Percentiles rank a stretch among this genome's conserved stretches.
These are phyloP conservation scores for Trichonephila clavata DNA, from an alignment of 1,140 invertebrate genomes.

Conservation along the genomic window DNA sequence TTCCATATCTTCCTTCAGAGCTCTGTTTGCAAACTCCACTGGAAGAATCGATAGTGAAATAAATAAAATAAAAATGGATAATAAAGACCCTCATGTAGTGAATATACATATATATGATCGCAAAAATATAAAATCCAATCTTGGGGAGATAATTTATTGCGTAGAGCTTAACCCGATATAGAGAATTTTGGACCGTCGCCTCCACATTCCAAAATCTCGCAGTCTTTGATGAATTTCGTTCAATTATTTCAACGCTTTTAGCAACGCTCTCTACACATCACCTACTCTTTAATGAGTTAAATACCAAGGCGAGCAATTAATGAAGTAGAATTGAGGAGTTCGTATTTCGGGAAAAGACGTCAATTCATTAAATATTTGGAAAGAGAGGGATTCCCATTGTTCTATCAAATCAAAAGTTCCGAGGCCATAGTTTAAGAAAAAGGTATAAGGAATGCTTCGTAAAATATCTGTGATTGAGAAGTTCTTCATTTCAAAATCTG, in stretches of 20 bases:
- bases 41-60: constrained; percentile 41
- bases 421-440: too few relatives aligned
- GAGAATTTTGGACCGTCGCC: background rate
- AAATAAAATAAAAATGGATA: background rate
- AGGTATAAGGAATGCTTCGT: too few relatives aligned
- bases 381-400: background rate
- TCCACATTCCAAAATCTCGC: background rate
- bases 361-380: background rate
- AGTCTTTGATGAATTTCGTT: constrained; percentile 33
- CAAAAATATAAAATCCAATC: background rate
- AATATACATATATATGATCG: too few relatives aligned
- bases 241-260: constrained; percentile 37
- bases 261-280: background rate
- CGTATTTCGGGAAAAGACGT: background rate
- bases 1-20: background rate
- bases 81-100: background rate
- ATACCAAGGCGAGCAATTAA: background rate
- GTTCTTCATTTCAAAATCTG: too few relatives aligned
- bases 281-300: background rate
- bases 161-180: background rate
- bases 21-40: constrained; percentile 68
- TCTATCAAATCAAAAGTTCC: too few relatives aligned
- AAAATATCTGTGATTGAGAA: too few relatives aligned
- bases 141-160: constrained; percentile 56
- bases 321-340: background rate